Conservation (phyloP, 2,113 vertebrate genomes). For the Cololabis saira region DNA sequence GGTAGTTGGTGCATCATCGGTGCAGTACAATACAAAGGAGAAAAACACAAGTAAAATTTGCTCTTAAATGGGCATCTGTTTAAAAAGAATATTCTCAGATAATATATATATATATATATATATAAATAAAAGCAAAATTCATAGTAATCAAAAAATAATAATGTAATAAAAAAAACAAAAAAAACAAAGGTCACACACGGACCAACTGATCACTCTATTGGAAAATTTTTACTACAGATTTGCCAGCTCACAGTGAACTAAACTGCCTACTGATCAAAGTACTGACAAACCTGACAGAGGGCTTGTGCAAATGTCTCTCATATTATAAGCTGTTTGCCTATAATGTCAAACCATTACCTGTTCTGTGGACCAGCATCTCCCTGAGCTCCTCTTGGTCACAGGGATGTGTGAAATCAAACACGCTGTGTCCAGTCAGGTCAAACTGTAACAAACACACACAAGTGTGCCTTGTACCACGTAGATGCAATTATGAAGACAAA, state of each 20-base stretch:
- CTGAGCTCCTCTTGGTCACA: slow-evolving; percentile 98
- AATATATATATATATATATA: too few relatives aligned
- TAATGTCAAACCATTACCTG: slow-evolving; percentile 77
- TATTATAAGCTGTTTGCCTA: neutral
- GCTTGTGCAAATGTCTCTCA: neutral
- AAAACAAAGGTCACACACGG: too few relatives aligned
- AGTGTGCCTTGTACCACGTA: neutral
- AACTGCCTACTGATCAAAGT: neutral
- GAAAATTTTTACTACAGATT: slow-evolving; percentile 1
- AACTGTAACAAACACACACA: slow-evolving; percentile 81
- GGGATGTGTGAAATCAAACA: slow-evolving; percentile 97
- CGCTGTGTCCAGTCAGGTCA: slow-evolving; percentile 95
- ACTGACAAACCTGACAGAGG: slow-evolving; percentile 3
- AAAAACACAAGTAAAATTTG: too few relatives aligned
- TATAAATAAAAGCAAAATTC: too few relatives aligned
- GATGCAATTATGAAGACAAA: neutral
- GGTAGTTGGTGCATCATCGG: too few relatives aligned
- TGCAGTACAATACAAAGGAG: too few relatives aligned
- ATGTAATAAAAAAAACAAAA: too few relatives aligned
- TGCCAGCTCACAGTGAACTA: slow-evolving; percentile 1
- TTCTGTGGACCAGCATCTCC: slow-evolving; percentile 94
- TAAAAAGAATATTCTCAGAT: too few relatives aligned
- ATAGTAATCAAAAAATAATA: too few relatives aligned
- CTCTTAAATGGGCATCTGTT: too few relatives aligned
- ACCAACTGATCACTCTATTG: too few relatives aligned